Evolutionary conservation across 2,113 vertebrate genomes (phyloP).

Genomic region (Tyto alba): DNA sequence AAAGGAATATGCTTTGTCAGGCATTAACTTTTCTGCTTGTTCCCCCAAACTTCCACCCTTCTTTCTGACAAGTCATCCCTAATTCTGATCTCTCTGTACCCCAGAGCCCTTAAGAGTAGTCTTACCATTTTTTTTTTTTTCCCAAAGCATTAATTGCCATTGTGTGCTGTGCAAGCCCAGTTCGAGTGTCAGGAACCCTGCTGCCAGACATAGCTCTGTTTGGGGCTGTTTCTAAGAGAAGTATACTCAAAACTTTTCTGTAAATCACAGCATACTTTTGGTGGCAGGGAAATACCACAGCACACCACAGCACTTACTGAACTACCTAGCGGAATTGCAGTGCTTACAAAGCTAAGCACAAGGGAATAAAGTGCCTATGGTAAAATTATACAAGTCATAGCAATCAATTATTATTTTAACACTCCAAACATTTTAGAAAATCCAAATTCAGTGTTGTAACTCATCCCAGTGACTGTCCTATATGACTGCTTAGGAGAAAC

Average conservation of each 20-base stretch:
- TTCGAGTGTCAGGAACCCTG: not conserved
- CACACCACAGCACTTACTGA: not conserved
- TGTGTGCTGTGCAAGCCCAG: not conserved
- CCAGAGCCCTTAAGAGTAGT: not conserved
- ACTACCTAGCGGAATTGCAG: not conserved
- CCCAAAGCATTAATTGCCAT: not conserved
- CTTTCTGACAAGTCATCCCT: not conserved
- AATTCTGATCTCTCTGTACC: not conserved
- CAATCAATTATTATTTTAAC: not conserved
- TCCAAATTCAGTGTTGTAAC: not conserved
- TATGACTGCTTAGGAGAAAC: not conserved
- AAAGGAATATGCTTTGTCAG: not conserved
- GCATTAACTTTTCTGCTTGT: not conserved
- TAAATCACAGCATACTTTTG: not conserved
- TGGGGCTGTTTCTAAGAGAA: not conserved
- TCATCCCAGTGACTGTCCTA: not conserved
- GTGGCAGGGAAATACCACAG: not conserved
- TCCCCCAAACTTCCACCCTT: not conserved
- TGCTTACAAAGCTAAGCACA: not conserved
- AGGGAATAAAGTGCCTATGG: not conserved
- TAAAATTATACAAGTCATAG: not conserved
- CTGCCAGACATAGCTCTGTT: not conserved
- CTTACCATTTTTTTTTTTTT: not conserved
- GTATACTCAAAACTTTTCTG: not conserved
- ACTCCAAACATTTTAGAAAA: not conserved